phyloP scores from a whole-genome alignment of 2,113 vertebrate species.

The Chaetops frenatus region DNA sequence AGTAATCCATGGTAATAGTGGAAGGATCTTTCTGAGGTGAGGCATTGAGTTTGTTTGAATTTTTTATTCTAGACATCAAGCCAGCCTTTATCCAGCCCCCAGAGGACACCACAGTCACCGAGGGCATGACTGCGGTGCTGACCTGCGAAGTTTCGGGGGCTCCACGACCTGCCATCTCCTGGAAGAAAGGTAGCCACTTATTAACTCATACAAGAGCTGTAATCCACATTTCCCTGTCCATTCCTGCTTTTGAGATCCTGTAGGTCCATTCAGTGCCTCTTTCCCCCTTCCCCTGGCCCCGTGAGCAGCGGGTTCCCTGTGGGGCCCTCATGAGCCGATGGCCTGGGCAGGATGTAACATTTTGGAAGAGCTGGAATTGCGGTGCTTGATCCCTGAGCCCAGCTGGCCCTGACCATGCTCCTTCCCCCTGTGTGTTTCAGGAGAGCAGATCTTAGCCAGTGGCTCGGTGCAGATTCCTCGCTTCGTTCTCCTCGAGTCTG shows the following conservation, averaged over 20 bases:
- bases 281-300: background rate
- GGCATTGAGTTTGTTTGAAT: background rate
- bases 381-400: background rate
- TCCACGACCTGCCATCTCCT: constrained; percentile 86
- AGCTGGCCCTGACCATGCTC: background rate
- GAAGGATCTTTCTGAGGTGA: background rate
- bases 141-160: constrained; percentile 86
- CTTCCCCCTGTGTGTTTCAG: constrained; percentile 60
- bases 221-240: background rate
- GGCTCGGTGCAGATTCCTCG: constrained; percentile 85
- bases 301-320: fast-evolving
- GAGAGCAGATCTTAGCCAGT: constrained; percentile 82
- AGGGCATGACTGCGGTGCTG: constrained; percentile 80
- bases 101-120: constrained; percentile 82
- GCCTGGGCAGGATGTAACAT: background rate
- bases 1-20: background rate
- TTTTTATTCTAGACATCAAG: constrained; percentile 75
- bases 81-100: constrained; percentile 78
- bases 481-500: constrained; percentile 86
- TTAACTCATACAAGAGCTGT: background rate
- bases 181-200: constrained; percentile 82
- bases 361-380: background rate
- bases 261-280: no score
- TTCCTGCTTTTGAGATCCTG: background rate
- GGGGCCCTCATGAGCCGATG: background rate